Base-by-base conservation (phyloP, 1,140 invertebrate genomes). In the Pomacea maculata region DNA sequence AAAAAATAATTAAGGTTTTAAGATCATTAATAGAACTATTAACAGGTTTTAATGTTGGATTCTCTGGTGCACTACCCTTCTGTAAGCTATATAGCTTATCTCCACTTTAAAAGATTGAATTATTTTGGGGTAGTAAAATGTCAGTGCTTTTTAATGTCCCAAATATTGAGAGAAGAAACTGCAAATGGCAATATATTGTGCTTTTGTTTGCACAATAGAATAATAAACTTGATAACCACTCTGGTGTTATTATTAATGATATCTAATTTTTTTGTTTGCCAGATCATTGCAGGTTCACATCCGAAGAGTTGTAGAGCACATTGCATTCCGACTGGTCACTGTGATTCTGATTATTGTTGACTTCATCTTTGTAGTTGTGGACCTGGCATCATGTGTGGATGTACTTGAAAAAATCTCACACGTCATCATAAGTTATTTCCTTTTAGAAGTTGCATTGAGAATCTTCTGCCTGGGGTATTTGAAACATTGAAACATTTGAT, bases 311-410 rank as follows among this genome's bases (percentile, higher is more conserved):
- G 81, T 90, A 15, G 88, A 91, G 57, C 86, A 90, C 82, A 74
- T 90, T 9, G 75, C 79, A 54, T 91, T 91, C 78, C 84, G 91
- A 55, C 75, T 87, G 9, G 63, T 89, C 25, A 90, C 88, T 25
- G 85, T 91, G 54, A 10, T 91, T 12, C 75, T 93, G 70, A 92
- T 93, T 80, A 54, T 92, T 12, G 75, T 89, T 64, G 92, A 92
- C 81, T 88, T 92, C 63, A 86, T 85, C 25, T 80, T 92, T 67
- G 89, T 92, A 14, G 88, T 91, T 55, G 85, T 91, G 34, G 92
- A 91, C 80, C 83, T 92, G n/a, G 73, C 90, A 12, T 78, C 87
- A 6, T 79, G 81, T 55, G 78, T 83, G 52, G 84, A 79, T 64
- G 81, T 71, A 14, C 64, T 91, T 64, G 88, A 91, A 71, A 84